Percentiles rank a stretch among this genome's conserved stretches.
phyloP scores from a whole-genome alignment of 2,888 invertebrate species.

The Palloptera scutellata region DNA sequence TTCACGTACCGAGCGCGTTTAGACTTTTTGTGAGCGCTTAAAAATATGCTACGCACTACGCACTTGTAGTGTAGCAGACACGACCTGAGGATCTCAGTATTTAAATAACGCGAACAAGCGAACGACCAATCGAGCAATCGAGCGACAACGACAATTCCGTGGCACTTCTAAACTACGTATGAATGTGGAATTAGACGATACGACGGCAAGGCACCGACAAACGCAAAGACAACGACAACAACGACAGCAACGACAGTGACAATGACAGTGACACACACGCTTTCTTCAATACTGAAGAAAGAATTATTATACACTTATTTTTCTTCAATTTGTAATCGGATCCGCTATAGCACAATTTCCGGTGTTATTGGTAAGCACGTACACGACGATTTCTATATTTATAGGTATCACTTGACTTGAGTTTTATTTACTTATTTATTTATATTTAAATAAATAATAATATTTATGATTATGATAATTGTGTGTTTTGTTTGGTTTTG shows the following conservation, averaged over 20 bases:
- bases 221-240: too few species aligned
- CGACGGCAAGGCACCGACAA: too few species aligned
- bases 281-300: too few species aligned
- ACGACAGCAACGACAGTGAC: too few species aligned
- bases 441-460: background rate
- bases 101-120: background rate
- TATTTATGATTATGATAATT: background rate
- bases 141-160: conserved; percentile 5
- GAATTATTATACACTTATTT: background rate
- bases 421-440: too few species aligned
- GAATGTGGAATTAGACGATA: background rate
- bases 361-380: conserved; percentile 14
- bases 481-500: conserved; percentile 20
- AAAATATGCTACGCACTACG: background rate
- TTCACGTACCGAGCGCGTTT: conserved; percentile 19
- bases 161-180: too few species aligned
- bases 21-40: conserved; percentile 7
- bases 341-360: conserved; percentile 2
- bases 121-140: background rate
- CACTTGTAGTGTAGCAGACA: conserved; percentile 6
- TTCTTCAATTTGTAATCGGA: conserved; percentile 2
- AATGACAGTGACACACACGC: too few species aligned
- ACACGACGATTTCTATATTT: conserved; percentile 28
- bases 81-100: conserved; percentile 8
- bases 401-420: background rate